These are phyloP conservation scores for Drosophila erecta DNA, from an alignment of 1,140 invertebrate species.

Conservation along the genomic window DNA sequence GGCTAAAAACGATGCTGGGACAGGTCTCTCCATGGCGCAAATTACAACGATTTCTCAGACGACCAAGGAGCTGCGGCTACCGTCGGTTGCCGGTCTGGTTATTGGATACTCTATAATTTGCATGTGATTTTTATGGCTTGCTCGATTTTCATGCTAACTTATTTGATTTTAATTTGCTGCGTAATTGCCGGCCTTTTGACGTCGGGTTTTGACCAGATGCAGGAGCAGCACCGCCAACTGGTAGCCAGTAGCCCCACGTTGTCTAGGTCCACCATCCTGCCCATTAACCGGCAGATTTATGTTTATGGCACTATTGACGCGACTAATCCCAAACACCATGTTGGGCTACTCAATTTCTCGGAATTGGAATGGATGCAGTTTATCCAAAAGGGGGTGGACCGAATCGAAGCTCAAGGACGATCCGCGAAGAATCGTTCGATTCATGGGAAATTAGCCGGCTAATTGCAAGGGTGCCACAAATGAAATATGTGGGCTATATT, in stretches of 20 bases:
- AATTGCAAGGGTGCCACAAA: not conserved
- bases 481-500: slow-evolving; percentile 21
- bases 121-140: slow-evolving; percentile 81
- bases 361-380: slow-evolving; percentile 45
- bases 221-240: slow-evolving; percentile 18
- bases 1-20: slow-evolving; percentile 34
- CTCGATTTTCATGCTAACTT: slow-evolving; percentile 77
- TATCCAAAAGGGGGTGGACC: slow-evolving; percentile 25
- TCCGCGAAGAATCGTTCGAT: slow-evolving; percentile 9
- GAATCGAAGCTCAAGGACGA: slow-evolving; percentile 42
- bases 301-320: slow-evolving; percentile 65
- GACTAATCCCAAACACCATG: slow-evolving; percentile 38
- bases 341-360: slow-evolving; percentile 20
- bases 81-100: slow-evolving; percentile 31
- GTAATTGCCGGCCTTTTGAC: slow-evolving; percentile 65
- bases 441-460: not conserved
- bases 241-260: slow-evolving; percentile 14
- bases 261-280: slow-evolving; percentile 37
- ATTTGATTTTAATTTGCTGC: slow-evolving; percentile 84
- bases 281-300: slow-evolving; percentile 68
- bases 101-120: slow-evolving; percentile 77
- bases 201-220: not conserved
- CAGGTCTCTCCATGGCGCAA: slow-evolving; percentile 57
- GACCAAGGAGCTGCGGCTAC: slow-evolving; percentile 11
- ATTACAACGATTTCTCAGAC: slow-evolving; percentile 75